Evolutionary conservation across 2,888 invertebrate genomes (phyloP).

Genomic region (Xanthia icteritia): DNA sequence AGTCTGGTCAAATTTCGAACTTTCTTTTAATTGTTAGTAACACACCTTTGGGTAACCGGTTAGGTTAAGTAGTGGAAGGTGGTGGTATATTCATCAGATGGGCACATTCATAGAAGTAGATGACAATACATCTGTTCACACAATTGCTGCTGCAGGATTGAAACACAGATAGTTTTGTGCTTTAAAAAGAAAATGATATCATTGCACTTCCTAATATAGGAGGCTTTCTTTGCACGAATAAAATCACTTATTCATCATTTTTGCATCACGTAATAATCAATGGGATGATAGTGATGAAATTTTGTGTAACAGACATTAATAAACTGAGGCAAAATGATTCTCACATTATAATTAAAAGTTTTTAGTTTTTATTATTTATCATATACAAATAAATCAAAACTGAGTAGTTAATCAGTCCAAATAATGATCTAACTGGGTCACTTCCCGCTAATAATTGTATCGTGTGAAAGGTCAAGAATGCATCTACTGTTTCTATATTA

Average conservation of each 20-base stretch:
- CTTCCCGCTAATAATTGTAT: constrained; percentile 68
- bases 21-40: neutral
- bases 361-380: too few species aligned
- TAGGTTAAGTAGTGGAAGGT: neutral
- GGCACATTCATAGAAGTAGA: too few species aligned
- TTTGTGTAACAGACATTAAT: constrained; percentile 1
- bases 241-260: neutral
- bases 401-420: neutral
- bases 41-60: neutral
- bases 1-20: neutral
- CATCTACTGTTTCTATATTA: constrained; percentile 54
- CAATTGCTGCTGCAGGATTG: neutral
- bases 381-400: constrained; percentile 10
- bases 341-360: neutral
- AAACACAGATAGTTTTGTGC: neutral
- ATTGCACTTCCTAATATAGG: neutral
- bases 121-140: neutral
- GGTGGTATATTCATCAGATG: neutral
- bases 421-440: constrained; percentile 63
- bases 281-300: neutral
- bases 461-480: constrained; percentile 72
- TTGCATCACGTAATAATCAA: neutral
- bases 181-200: neutral
- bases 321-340: neutral
- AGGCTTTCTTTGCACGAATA: neutral